A percentile compares a stretch with the other conserved stretches of the same genome.
These are phyloP conservation scores for Amblyjoppa proteus DNA, from an alignment of 2,888 invertebrate species.

Conservation along the genomic window DNA sequence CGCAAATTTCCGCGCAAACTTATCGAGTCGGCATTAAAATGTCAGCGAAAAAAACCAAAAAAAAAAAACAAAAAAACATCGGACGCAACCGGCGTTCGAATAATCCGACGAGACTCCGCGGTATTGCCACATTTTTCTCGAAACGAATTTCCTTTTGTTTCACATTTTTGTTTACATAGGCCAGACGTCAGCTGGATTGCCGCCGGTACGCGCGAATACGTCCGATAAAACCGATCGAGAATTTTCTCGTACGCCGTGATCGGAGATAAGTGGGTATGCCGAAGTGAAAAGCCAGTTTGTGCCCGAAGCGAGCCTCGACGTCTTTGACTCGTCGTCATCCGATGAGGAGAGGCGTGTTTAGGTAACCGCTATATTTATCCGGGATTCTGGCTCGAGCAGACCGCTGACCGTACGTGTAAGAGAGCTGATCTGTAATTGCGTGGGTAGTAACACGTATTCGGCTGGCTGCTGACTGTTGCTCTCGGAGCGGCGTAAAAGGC, in stretches of 20 bases:
- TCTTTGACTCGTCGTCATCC: conserved; percentile 56
- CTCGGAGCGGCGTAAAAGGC: conserved; percentile 62
- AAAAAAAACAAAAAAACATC: too few relatives aligned
- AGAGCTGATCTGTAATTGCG: conserved; percentile 62
- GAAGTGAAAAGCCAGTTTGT: conserved; percentile 33
- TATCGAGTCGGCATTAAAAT: too few relatives aligned
- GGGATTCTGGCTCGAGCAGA: conserved; percentile 47
- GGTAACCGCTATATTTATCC: conserved; percentile 68
- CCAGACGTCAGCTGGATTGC: not conserved
- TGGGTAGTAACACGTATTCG: conserved; percentile 65
- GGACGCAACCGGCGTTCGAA: not conserved
- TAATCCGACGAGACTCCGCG: not conserved
- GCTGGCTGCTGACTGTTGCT: conserved; percentile 51
- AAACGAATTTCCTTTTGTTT: not conserved
- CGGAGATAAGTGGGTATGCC: conserved; percentile 20
- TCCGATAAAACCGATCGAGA: conserved; percentile 29
- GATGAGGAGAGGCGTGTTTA: conserved; percentile 60
- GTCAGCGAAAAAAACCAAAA: too few relatives aligned
- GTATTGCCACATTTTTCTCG: not conserved
- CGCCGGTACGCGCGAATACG: conserved; percentile 2
- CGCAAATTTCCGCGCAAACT: too few relatives aligned
- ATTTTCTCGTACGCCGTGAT: conserved; percentile 28
- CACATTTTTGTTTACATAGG: not conserved
- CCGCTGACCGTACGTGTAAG: conserved; percentile 47
- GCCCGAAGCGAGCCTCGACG: conserved; percentile 30